A percentile compares a stretch with the other conserved stretches of the same genome.
Evolutionary conservation across 2,113 vertebrate species (phyloP).

Genomic region (Pan troglodytes): DNA sequence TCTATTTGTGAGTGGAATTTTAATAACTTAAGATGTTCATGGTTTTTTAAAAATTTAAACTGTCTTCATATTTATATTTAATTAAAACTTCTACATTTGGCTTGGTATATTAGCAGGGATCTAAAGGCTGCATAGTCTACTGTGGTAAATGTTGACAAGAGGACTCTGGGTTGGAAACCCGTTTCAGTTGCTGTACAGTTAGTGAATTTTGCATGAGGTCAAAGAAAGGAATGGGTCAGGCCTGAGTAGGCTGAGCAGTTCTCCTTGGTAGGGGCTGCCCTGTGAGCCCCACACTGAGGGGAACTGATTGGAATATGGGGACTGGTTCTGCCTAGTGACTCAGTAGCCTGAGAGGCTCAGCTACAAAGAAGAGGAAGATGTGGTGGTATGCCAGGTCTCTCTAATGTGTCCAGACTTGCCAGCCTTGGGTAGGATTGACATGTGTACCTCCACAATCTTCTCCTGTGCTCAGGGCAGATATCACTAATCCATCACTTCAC

Average conservation of each 20-base stretch:
- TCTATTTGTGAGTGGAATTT: conserved; percentile 16
- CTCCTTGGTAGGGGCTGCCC: not conserved
- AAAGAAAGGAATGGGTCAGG: not conserved
- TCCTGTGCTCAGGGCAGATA: not conserved
- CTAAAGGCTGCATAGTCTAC: not conserved
- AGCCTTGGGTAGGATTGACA: not conserved
- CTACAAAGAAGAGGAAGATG: not conserved
- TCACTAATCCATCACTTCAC: not conserved
- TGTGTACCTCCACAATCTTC: fast-evolving
- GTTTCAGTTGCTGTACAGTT: not conserved
- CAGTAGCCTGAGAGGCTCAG: not conserved
- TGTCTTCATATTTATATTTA: conserved; percentile 12
- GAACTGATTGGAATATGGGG: not conserved
- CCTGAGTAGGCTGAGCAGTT: not conserved
- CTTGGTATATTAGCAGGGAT: not conserved
- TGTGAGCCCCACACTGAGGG: not conserved
- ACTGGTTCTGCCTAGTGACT: not conserved
- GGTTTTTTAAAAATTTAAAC: not conserved
- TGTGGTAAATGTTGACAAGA: not conserved
- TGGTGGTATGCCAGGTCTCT: fast-evolving
- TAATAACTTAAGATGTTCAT: conserved; percentile 49
- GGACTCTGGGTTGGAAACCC: conserved; percentile 15
- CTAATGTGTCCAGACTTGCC: not conserved
- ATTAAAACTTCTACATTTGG: not conserved
- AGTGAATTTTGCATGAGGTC: not conserved